These are phyloP conservation scores for Cantharis nigra DNA, from an alignment of 2,888 invertebrate genomes.

Conservation along the genomic window DNA sequence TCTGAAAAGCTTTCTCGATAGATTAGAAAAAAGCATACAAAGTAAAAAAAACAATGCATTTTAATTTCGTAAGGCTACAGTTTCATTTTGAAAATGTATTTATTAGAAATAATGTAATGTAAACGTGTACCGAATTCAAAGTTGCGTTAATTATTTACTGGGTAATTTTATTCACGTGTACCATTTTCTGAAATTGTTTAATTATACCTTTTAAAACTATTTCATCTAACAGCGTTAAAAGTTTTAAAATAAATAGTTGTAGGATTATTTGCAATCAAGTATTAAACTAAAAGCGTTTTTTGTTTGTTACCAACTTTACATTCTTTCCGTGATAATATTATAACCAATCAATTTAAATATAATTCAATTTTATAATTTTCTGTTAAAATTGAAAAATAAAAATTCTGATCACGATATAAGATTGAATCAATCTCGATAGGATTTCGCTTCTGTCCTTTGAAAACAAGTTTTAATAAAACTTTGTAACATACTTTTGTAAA, in stretches of 20 bases:
- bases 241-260: background rate
- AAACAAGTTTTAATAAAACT: slow-evolving; percentile 29
- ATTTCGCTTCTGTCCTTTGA: slow-evolving; percentile 27
- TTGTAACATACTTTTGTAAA: slow-evolving; percentile 4
- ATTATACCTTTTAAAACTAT: background rate
- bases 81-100: background rate
- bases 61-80: no score
- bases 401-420: slow-evolving; percentile 32
- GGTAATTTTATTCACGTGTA: background rate
- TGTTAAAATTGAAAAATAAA: background rate
- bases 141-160: background rate
- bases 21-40: background rate
- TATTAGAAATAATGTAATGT: background rate
- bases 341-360: background rate
- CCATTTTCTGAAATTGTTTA: background rate
- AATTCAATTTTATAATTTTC: background rate
- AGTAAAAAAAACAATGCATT: background rate
- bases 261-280: background rate
- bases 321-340: background rate
- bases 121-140: background rate
- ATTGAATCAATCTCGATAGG: slow-evolving; percentile 32
- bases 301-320: background rate
- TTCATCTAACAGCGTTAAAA: background rate
- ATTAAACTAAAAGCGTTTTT: background rate
- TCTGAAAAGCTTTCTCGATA: background rate